Conservation (phyloP, 30 jellyfish, hydroid and myxozoan species). For the Turritopsis rubra region DNA sequence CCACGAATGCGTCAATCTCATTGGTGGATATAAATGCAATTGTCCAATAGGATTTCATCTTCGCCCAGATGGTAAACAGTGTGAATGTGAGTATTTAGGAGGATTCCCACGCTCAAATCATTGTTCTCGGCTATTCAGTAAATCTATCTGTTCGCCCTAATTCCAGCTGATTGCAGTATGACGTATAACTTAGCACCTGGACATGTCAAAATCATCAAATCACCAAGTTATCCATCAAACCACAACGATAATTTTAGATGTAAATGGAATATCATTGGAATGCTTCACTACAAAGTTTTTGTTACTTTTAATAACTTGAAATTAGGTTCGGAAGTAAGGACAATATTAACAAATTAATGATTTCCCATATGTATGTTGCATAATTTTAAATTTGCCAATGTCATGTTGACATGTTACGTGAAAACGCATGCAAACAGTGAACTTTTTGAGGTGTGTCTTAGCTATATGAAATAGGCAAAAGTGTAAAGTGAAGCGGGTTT, state of each 20-base stretch:
- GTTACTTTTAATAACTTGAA: not conserved
- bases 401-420: too few species aligned
- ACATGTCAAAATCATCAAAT: not conserved
- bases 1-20: constrained; percentile 45
- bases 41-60: constrained; percentile 53
- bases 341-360: not conserved
- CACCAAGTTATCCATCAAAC: constrained; percentile 20
- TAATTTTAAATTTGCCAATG: too few species aligned
- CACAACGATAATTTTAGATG: not conserved
- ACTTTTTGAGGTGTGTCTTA: not conserved
- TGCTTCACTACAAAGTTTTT: not conserved
- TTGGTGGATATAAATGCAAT: constrained; percentile 66
- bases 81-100: constrained; percentile 49
- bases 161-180: constrained; percentile 7
- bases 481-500: too few species aligned
- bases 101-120: not conserved
- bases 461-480: not conserved
- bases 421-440: not conserved
- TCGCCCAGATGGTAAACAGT: constrained; percentile 40
- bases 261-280: constrained; percentile 1
- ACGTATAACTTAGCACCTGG: not conserved
- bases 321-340: not conserved
- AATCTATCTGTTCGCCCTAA: not conserved
- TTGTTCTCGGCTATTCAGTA: not conserved
- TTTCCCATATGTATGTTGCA: too few species aligned